Conservation (phyloP, 1,140 invertebrate species). For the Melanaphis sacchari region DNA sequence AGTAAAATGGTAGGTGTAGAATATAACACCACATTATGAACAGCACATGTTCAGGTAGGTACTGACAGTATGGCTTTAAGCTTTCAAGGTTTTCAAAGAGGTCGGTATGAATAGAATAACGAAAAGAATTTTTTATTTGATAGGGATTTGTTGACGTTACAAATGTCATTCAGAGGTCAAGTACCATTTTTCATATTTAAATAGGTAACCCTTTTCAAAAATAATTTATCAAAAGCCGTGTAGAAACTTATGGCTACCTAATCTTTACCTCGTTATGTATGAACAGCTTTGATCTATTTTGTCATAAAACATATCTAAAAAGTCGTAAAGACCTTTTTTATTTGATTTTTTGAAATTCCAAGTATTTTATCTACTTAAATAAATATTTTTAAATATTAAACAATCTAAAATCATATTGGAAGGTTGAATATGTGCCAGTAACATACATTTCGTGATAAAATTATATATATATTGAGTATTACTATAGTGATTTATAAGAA, state of each 20-base stretch:
- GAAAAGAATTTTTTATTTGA: constrained; percentile 21
- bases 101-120: constrained; percentile 17
- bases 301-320: not conserved
- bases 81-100: not conserved
- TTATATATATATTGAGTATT: no score
- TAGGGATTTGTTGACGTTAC: constrained; percentile 29
- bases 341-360: not conserved
- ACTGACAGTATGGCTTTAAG: constrained; percentile 23
- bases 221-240: constrained; percentile 20
- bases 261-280: constrained; percentile 8
- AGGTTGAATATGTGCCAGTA: no score
- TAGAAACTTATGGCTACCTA: constrained; percentile 4
- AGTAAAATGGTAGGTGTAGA: not conserved
- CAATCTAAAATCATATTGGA: no score
- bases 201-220: constrained; percentile 25
- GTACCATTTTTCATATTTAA: constrained; percentile 43
- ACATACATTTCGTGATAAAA: no score
- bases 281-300: not conserved
- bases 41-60: not conserved
- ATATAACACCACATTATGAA: not conserved
- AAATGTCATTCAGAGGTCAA: constrained; percentile 23
- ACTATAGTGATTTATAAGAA: not conserved
- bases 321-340: not conserved
- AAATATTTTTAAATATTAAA: constrained; percentile 1
- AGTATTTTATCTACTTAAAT: not conserved